Percentiles rank a stretch among this genome's conserved stretches.
These are phyloP conservation scores for Brachionus koreanus DNA, from an alignment of 1,140 invertebrate species.

Conservation along the genomic window DNA sequence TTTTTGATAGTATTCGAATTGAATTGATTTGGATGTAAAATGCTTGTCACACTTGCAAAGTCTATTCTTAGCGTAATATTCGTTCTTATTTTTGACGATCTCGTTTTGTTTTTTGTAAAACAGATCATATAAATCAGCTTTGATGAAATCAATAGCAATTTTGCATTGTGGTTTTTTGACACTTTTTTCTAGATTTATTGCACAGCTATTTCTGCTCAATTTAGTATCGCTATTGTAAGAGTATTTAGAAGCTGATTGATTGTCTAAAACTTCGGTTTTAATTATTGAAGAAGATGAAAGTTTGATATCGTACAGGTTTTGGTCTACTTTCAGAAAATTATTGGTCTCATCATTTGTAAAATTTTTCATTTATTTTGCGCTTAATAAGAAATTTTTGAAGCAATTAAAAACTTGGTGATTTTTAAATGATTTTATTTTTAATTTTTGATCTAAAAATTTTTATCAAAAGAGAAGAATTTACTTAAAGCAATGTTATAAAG, in stretches of 20 bases:
- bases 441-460: neutral
- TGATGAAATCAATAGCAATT: constrained; percentile 2
- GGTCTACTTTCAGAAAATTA: neutral
- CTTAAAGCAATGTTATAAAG: no score
- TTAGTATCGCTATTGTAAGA: neutral
- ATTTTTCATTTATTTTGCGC: neutral
- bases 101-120: neutral
- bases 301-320: neutral
- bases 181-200: neutral
- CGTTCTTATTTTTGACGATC: neutral
- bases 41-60: neutral
- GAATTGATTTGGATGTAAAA: neutral
- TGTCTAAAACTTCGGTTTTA: neutral
- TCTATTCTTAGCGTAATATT: neutral
- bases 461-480: no score
- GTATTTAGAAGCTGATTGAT: neutral
- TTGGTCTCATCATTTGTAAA: neutral
- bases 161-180: neutral
- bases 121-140: neutral
- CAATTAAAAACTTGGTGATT: neutral
- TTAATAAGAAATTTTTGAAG: neutral
- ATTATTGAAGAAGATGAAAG: neutral
- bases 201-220: neutral
- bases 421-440: neutral
- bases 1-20: neutral